These are phyloP conservation scores for Drosophila nebulosa DNA, from an alignment of 1,140 invertebrate species.

Conservation along the genomic window DNA sequence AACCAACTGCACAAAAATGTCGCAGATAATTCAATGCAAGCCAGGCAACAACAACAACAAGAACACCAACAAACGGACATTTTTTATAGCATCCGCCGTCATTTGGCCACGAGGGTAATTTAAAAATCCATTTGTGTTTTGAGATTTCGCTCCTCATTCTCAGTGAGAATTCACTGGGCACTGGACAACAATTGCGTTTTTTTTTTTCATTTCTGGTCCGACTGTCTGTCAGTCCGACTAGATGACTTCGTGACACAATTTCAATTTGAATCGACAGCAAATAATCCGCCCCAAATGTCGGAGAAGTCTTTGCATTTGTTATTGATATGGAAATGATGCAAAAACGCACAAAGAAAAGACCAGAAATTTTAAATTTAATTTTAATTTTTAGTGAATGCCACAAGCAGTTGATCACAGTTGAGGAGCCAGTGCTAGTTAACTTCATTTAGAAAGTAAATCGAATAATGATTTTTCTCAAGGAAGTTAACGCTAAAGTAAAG, in stretches of 20 bases:
- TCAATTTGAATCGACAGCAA: slow-evolving; percentile 79
- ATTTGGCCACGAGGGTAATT: slow-evolving; percentile 69
- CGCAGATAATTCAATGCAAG: slow-evolving; percentile 64
- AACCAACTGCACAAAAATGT: slow-evolving; percentile 57
- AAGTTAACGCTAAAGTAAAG: no score
- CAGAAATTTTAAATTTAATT: slow-evolving; percentile 47
- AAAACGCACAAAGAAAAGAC: slow-evolving; percentile 4
- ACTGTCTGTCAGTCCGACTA: slow-evolving; percentile 16
- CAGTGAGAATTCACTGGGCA: slow-evolving; percentile 28
- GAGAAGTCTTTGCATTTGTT: slow-evolving; percentile 66
- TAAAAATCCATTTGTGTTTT: slow-evolving; percentile 79
- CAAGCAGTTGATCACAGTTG: slow-evolving; percentile 10
- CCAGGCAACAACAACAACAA: not conserved
- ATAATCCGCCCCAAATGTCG: slow-evolving; percentile 64
- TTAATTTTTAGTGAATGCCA: slow-evolving; percentile 38
- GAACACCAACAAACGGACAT: slow-evolving; percentile 22
- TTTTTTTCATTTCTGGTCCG: slow-evolving; percentile 3
- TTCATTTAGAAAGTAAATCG: no score
- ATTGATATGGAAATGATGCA: slow-evolving; percentile 72
- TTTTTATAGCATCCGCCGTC: slow-evolving; percentile 27
- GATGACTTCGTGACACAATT: slow-evolving; percentile 72
- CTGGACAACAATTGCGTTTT: slow-evolving; percentile 63
- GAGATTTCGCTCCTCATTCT: slow-evolving; percentile 52
- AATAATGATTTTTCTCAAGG: no score
- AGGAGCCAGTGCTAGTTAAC: slow-evolving; percentile 4